Conservation (phyloP, 2,888 invertebrate species). For the Agrotis puta region DNA sequence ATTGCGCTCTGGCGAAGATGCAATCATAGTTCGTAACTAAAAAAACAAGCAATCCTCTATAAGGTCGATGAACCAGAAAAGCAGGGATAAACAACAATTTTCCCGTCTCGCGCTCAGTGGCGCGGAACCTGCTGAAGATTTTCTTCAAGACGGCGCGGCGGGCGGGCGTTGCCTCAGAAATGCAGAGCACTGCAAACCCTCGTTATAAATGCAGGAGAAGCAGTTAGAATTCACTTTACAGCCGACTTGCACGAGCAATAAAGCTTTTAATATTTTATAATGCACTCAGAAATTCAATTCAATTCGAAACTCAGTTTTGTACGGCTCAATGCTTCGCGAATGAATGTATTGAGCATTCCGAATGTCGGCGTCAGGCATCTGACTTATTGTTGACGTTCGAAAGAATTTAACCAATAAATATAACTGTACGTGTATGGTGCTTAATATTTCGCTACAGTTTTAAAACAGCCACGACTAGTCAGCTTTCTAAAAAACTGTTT, state of each 20-base stretch:
- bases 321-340: conserved; percentile 32
- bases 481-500: conserved; percentile 61
- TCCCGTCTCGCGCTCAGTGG: neutral
- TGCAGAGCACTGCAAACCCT: conserved; percentile 10
- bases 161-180: neutral
- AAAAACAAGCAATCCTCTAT: neutral
- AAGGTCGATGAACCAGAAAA: conserved; percentile 14
- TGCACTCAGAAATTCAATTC: conserved; percentile 51
- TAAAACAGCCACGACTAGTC: conserved; percentile 35
- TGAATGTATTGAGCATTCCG: conserved; percentile 25
- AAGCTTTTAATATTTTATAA: conserved; percentile 59
- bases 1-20: neutral
- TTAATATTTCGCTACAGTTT: conserved; percentile 44
- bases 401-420: conserved; percentile 28
- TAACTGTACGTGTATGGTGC: conserved; percentile 39
- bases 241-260: conserved; percentile 37
- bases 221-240: conserved; percentile 53
- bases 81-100: conserved; percentile 24
- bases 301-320: conserved; percentile 25
- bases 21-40: neutral
- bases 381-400: conserved; percentile 4
- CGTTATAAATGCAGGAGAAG: conserved; percentile 44
- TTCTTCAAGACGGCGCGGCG: conserved; percentile 2
- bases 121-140: conserved; percentile 12
- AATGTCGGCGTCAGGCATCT: neutral